Conservation (phyloP, 2,888 invertebrate genomes). For the Melipona beecheii region DNA sequence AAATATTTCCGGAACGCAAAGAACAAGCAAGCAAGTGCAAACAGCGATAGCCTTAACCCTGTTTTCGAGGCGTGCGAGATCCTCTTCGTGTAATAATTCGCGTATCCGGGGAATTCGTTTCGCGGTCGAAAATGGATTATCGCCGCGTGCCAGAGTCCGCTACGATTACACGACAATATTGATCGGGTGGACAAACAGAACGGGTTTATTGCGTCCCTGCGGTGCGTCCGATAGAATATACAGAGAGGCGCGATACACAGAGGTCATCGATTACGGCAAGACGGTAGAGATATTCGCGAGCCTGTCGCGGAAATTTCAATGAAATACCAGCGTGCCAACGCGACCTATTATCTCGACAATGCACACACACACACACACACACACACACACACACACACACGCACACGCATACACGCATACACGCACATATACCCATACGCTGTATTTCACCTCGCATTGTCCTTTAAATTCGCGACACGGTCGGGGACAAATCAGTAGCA, state of each 20-base stretch:
- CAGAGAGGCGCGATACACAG: slow-evolving; percentile 7
- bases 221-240: slow-evolving; percentile 29
- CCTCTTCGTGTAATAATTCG: background rate
- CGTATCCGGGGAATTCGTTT: background rate
- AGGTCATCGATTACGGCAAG: slow-evolving; percentile 37
- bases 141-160: slow-evolving; percentile 12
- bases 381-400: too few species aligned
- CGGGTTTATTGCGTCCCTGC: slow-evolving; percentile 34
- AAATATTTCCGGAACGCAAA: background rate
- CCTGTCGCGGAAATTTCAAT: slow-evolving; percentile 18
- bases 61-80: background rate
- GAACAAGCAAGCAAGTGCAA: background rate
- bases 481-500: too few species aligned
- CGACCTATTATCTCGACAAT: background rate
- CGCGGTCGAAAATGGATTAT: slow-evolving; percentile 12
- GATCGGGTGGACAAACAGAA: slow-evolving; percentile 35
- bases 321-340: background rate
- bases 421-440: background rate
- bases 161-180: slow-evolving; percentile 45
- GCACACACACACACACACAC: too few species aligned
- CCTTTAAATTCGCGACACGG: background rate
- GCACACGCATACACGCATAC: too few species aligned
- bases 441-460: background rate
- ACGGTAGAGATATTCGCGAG: background rate
- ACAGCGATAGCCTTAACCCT: background rate